Evolutionary conservation across 2,888 invertebrate species (phyloP).

Genomic region (Fissipunctia ypsillon): DNA sequence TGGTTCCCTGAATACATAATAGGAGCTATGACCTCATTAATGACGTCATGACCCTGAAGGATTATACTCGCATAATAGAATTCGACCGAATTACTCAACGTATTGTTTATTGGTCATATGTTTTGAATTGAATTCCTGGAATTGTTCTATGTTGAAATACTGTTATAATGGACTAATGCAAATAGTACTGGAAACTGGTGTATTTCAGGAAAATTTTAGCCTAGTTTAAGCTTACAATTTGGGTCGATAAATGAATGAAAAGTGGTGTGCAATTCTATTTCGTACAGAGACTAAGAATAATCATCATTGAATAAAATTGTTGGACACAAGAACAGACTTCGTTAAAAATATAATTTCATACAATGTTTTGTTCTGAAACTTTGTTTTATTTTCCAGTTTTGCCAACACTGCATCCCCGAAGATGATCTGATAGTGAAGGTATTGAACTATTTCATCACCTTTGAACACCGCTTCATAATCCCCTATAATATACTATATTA

Average conservation of each 20-base stretch:
- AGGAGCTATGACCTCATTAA: conserved; percentile 68
- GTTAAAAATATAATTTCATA: background rate
- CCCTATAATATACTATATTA: background rate
- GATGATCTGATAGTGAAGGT: conserved; percentile 88
- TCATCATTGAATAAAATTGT: background rate
- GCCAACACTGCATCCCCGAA: conserved; percentile 71
- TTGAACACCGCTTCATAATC: conserved; percentile 67
- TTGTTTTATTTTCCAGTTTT: conserved; percentile 80
- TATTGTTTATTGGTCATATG: conserved; percentile 39
- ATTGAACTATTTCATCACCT: conserved; percentile 67
- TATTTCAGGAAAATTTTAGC: background rate
- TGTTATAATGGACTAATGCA: background rate
- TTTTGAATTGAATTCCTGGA: conserved; percentile 28
- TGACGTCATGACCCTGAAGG: conserved; percentile 63
- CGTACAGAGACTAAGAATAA: background rate
- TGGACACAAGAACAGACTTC: background rate
- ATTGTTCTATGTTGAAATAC: conserved; percentile 3
- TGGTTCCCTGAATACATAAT: conserved; percentile 68
- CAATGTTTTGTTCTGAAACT: conserved; percentile 40
- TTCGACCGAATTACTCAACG: conserved; percentile 44
- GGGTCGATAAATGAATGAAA: background rate
- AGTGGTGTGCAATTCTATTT: background rate
- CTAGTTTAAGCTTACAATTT: background rate
- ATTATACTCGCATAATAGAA: conserved; percentile 52
- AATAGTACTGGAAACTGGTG: background rate